Conservation (phyloP, 2,888 invertebrate genomes). For the Oconnorella tubifera region DNA sequence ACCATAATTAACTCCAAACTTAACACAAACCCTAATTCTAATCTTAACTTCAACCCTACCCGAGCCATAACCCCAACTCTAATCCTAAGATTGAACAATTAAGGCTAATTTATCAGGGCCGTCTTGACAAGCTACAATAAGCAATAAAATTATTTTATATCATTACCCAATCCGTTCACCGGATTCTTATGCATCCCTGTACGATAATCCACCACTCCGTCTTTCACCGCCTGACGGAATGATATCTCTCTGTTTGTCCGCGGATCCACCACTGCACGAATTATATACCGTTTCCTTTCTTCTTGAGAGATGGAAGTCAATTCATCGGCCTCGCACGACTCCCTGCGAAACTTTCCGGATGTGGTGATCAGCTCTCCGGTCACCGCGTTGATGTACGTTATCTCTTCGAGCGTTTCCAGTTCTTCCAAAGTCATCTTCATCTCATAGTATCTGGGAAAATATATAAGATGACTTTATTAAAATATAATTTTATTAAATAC, state of each 20-base stretch:
- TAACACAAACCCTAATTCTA: too few species aligned
- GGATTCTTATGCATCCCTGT: slow-evolving; percentile 11
- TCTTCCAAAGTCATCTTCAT: slow-evolving; percentile 35
- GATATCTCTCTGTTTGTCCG: slow-evolving; percentile 26
- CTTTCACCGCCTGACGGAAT: slow-evolving; percentile 28
- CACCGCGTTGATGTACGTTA: slow-evolving; percentile 25
- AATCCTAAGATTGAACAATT: too few species aligned
- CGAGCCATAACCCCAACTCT: too few species aligned
- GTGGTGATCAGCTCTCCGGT: slow-evolving; percentile 20
- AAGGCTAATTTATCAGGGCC: too few species aligned
- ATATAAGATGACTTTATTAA: too few species aligned
- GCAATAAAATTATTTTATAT: too few species aligned
- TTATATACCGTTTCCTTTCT: slow-evolving; percentile 20
- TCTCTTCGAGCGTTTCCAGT: slow-evolving; percentile 34
- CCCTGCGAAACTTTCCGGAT: slow-evolving; percentile 13
- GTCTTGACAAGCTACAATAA: too few species aligned
- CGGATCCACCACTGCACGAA: slow-evolving; percentile 26
- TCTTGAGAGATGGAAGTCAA: slow-evolving; percentile 22
- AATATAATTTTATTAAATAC: neutral
- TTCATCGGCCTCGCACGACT: slow-evolving; percentile 27
- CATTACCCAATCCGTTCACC: neutral
- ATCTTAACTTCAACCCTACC: too few species aligned
- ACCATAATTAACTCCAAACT: too few species aligned
- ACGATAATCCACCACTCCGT: slow-evolving; percentile 25
- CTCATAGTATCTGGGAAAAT: slow-evolving; percentile 32